Evolutionary conservation across 2,113 vertebrate genomes (phyloP).

Genomic region (Seriola dumerili): DNA sequence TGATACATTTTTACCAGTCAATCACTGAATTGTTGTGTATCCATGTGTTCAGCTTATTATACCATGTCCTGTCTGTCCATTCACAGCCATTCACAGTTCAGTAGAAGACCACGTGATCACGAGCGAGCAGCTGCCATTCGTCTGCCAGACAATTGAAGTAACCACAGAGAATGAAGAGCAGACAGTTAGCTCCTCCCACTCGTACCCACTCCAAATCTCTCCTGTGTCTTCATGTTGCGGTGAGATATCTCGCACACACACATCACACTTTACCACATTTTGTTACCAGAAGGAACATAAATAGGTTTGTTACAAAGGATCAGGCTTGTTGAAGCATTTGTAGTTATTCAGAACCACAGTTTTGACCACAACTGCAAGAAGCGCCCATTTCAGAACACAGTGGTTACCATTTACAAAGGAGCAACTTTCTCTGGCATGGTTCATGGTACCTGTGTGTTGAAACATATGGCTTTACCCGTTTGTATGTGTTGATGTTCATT

Average conservation of each 20-base stretch:
- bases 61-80: neutral
- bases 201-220: slow-evolving; percentile 96
- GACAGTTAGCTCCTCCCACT: slow-evolving; percentile 92
- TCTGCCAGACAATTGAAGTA: slow-evolving; percentile 98
- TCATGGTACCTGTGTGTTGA: neutral
- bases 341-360: neutral
- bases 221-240: slow-evolving; percentile 95
- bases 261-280: neutral
- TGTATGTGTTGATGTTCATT: neutral
- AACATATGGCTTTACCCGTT: neutral
- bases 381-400: neutral
- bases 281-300: neutral
- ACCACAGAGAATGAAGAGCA: slow-evolving; percentile 97
- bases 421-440: neutral
- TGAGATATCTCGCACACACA: slow-evolving; percentile 72
- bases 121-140: slow-evolving; percentile 93
- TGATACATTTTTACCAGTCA: neutral
- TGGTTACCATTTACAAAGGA: neutral
- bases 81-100: slow-evolving; percentile 51
- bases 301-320: neutral
- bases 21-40: neutral
- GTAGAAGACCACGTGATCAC: slow-evolving; percentile 91
- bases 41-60: neutral
- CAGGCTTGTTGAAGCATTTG: neutral
- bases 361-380: neutral